Evolutionary conservation across 2,113 vertebrate species (phyloP).

Genomic region (Probosciger aterrimus): DNA sequence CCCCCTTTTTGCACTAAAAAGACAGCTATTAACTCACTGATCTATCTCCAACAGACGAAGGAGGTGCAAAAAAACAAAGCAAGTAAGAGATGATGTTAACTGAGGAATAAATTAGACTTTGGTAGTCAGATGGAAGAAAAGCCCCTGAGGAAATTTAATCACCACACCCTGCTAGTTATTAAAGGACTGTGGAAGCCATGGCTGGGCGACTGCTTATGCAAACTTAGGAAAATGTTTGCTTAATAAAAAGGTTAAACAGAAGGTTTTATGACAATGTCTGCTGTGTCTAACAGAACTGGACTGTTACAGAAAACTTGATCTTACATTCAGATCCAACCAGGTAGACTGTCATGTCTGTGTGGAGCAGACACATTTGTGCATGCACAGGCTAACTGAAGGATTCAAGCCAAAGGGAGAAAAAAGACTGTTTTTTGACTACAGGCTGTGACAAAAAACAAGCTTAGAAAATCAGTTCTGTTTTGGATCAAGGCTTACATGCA

Average conservation of each 20-base stretch:
- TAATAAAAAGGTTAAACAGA: slow-evolving; percentile 28
- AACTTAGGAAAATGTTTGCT: slow-evolving; percentile 29
- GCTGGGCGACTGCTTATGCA: background rate
- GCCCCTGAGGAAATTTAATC: slow-evolving; percentile 9
- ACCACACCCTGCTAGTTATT: slow-evolving; percentile 39
- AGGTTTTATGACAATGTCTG: background rate
- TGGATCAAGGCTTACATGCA: background rate
- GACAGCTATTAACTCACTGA: background rate
- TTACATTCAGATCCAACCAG: background rate
- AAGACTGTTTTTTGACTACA: background rate
- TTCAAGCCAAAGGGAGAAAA: background rate
- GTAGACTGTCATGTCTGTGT: background rate
- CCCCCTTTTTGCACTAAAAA: background rate
- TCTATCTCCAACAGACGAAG: background rate
- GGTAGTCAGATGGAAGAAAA: slow-evolving; percentile 3
- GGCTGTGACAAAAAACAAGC: background rate
- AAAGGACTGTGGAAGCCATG: background rate
- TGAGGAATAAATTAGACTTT: slow-evolving; percentile 16
- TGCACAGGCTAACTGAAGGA: background rate
- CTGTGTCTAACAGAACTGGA: background rate
- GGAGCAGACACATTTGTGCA: background rate
- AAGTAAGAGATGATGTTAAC: background rate
- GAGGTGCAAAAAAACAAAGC: background rate
- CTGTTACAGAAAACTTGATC: background rate
- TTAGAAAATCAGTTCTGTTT: background rate